Conservation (phyloP, 2,888 invertebrate species). For the Hypomecis atomaria region DNA sequence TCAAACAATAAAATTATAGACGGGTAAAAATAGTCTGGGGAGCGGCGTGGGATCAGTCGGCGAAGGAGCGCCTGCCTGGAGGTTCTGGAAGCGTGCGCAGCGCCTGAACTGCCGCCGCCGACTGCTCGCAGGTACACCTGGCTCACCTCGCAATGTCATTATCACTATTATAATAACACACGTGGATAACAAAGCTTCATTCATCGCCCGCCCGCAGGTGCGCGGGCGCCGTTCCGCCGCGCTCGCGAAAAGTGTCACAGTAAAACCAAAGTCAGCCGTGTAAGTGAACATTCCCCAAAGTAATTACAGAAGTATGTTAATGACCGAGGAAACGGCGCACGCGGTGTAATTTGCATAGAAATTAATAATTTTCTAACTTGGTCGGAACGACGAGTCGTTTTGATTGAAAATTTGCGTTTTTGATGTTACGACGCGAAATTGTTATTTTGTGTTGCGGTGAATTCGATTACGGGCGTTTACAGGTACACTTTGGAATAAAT, state of each 20-base stretch:
- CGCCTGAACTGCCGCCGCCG: constrained; percentile 63
- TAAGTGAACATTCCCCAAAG: constrained; percentile 41
- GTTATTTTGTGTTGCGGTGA: constrained; percentile 37
- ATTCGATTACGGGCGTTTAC: constrained; percentile 30
- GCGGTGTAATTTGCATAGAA: constrained; percentile 46
- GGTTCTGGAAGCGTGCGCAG: constrained; percentile 74
- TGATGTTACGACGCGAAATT: constrained; percentile 47
- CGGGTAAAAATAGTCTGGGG: constrained; percentile 76
- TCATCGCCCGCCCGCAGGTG: constrained; percentile 51
- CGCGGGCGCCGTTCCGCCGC: constrained; percentile 34
- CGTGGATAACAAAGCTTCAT: constrained; percentile 66
- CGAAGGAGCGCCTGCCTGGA: constrained; percentile 68
- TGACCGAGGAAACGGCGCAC: constrained; percentile 42
- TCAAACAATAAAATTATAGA: constrained; percentile 84
- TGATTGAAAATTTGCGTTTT: constrained; percentile 48
- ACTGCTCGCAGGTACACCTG: constrained; percentile 80
- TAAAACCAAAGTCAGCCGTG: constrained; percentile 27
- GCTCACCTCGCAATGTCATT: constrained; percentile 77
- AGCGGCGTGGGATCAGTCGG: constrained; percentile 57
- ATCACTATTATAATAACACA: constrained; percentile 76
- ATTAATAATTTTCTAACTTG: constrained; percentile 48
- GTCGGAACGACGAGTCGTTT: constrained; percentile 41
- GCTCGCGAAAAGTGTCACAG: constrained; percentile 20
- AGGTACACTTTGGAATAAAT: constrained; percentile 24
- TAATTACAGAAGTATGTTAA: constrained; percentile 44